Percentiles rank a stretch among this genome's conserved stretches.
Evolutionary conservation across 2,888 invertebrate species (phyloP).

Genomic region (Phortica okadai): DNA sequence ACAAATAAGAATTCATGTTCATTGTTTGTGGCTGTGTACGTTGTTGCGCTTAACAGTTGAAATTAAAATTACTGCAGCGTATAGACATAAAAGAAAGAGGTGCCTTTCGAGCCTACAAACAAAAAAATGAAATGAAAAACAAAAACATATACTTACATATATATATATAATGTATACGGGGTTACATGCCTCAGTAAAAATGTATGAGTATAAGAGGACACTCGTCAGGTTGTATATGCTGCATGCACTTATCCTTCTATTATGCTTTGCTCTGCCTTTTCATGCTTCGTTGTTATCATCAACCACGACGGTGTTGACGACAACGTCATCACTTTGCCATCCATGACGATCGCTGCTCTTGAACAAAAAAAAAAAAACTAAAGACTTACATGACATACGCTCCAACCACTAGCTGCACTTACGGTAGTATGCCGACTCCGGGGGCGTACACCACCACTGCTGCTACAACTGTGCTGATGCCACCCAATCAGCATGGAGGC

Average conservation of each 20-base stretch:
- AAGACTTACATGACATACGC: constrained; percentile 74
- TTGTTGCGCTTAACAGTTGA: constrained; percentile 55
- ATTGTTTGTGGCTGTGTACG: constrained; percentile 33
- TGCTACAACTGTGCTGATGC: constrained; percentile 73
- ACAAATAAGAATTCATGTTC: constrained; percentile 1
- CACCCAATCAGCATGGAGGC: constrained; percentile 63
- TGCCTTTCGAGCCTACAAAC: constrained; percentile 47
- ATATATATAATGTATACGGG: constrained; percentile 19
- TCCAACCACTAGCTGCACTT: constrained; percentile 72
- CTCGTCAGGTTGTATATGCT: constrained; percentile 13
- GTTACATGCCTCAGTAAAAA: constrained; percentile 34
- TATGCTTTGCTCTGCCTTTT: constrained; percentile 52
- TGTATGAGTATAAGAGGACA: constrained; percentile 17
- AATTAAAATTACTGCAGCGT: constrained; percentile 54
- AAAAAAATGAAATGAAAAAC: constrained; percentile 34
- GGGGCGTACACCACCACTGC: constrained; percentile 61
- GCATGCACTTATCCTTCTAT: constrained; percentile 50
- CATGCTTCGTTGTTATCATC: constrained; percentile 47
- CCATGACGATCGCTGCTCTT: constrained; percentile 25
- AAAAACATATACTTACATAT: constrained; percentile 27
- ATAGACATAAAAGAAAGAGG: constrained; percentile 53
- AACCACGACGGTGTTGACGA: constrained; percentile 40
- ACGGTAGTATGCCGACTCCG: constrained; percentile 65
- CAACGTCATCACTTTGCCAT: constrained; percentile 45
- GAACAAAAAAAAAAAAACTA: constrained; percentile 51